phyloP scores from a whole-genome alignment of 1,140 invertebrate species.

The Drosophila tsacasi region DNA sequence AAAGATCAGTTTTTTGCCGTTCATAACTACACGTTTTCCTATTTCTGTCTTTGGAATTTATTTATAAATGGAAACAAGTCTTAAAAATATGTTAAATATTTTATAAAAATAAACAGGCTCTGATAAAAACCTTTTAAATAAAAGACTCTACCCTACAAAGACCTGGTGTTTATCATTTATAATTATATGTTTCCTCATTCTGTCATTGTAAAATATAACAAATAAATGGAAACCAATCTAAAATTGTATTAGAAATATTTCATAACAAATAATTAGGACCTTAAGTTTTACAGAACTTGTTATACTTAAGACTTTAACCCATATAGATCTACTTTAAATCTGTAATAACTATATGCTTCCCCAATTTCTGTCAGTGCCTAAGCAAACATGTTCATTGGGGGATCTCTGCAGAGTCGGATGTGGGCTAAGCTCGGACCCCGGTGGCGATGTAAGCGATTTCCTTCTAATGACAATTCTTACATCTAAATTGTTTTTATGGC shows the following conservation, averaged over 20 bases:
- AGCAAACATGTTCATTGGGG: constrained; percentile 8
- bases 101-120: no score
- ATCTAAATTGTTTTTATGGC: constrained; percentile 67
- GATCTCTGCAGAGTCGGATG: neutral
- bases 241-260: no score
- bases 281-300: no score
- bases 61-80: no score
- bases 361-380: neutral
- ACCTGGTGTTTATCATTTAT: neutral
- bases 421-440: constrained; percentile 8
- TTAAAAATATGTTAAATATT: no score
- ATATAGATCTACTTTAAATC: neutral
- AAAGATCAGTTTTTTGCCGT: no score
- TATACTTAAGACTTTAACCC: neutral
- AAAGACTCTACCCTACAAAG: no score
- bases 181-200: neutral
- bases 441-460: constrained; percentile 65
- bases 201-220: neutral
- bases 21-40: no score
- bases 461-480: constrained; percentile 73
- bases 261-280: no score
- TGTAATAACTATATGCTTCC: neutral
- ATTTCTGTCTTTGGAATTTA: no score
- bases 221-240: neutral
- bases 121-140: no score